Evolutionary conservation across 1,140 invertebrate genomes (phyloP), one percentile per base, ranked within the genome.

Genomic region (Trinorchestia longiramus): DNA sequence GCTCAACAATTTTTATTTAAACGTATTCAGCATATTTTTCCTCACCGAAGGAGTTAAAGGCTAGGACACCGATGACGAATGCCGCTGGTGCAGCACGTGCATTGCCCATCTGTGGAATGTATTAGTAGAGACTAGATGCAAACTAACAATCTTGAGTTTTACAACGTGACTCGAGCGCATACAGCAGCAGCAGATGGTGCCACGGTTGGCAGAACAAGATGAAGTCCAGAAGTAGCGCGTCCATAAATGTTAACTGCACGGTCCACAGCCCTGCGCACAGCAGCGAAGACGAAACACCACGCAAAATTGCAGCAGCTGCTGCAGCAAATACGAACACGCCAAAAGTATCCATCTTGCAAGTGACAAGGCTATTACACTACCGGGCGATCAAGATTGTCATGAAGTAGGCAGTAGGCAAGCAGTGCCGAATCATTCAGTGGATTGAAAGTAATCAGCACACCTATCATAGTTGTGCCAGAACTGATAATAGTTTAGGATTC

Each of bases 161-260:
- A 11, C 62, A 28, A 77, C 62, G 62, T 77, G 62, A 77, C 28
- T 77, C 62, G 62, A 77, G 62, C 62, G 62, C 62, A 11, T 53
- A 19, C 47, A 53, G 47, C 47, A 77, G 62, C 62, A 36, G 62
- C 62, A 77, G 62, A 23, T 77, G 62, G 62, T 77, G 62, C 62
- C 62, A 77, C 62, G 62, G 62, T 77, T 77, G 62, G 62, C 62
- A 77, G 62, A 77, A 77, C 62, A 77, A 77, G 62, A 77, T 77
- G 1, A 77, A 77, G 62, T 77, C 62, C 62, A 77, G 62, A 11
- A 36, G 62, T 77, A 36, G 62, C 28, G 62, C 28, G 62, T 77
- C 62, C 28, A 77, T 36, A 77, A 77, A 77, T 77, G 36, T 28
- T 36, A 28, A 3, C 15, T 23, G 62, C 62, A 77, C 62, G 62